Percentiles rank a stretch among this genome's conserved stretches.
Conservation (phyloP, 1,140 invertebrate species). For the Oreohelix idahoensis region DNA sequence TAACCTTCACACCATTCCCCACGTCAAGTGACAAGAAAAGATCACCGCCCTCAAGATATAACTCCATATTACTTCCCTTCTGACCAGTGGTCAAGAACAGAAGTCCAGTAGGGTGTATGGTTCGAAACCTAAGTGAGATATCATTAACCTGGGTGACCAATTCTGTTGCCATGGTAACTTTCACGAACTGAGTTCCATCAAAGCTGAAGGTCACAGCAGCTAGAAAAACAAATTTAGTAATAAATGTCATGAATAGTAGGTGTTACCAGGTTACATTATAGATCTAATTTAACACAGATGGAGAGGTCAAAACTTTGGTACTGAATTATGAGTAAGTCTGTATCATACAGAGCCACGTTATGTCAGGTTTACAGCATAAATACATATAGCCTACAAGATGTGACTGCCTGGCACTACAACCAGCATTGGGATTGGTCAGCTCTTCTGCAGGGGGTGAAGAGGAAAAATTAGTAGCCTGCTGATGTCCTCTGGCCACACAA, state of each 20-base stretch:
- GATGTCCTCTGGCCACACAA: no score
- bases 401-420: no score
- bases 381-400: no score
- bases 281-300: no score
- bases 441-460: no score
- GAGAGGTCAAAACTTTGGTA: no score
- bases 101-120: constrained; percentile 80
- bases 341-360: no score
- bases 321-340: no score
- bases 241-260: background rate
- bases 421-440: no score
- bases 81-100: constrained; percentile 77
- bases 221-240: background rate
- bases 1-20: constrained; percentile 88
- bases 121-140: constrained; percentile 89
- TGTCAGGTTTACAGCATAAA: no score
- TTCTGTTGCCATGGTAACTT: constrained; percentile 84
- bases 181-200: constrained; percentile 91
- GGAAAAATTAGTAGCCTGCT: no score
- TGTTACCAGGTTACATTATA: no score
- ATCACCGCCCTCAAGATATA: constrained; percentile 85
- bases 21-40: constrained; percentile 86
- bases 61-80: constrained; percentile 85
- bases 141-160: constrained; percentile 93
- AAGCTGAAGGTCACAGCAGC: constrained; percentile 65